Evolutionary conservation across 2,888 invertebrate genomes (phyloP), one percentile per base, ranked within the genome.

Genomic region (Argyresthia goedartella): DNA sequence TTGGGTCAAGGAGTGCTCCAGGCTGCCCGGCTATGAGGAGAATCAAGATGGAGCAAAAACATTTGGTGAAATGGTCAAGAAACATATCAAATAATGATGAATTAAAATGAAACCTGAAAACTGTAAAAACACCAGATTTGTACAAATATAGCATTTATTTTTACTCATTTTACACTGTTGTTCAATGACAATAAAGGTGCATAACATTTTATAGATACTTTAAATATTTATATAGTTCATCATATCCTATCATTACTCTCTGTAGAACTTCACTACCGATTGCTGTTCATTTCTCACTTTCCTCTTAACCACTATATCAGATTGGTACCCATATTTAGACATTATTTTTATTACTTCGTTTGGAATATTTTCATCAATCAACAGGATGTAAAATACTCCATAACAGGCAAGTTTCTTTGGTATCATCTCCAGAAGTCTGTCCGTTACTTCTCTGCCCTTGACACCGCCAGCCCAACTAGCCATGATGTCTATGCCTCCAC

Each of bases 321-420:
- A 90, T 52, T 71, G 68, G 67, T 93, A 93, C 41, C 90, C 89
- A 50, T 88, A 66, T 25, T 67, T 60, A 49, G 69, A 59, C 81
- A 96, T 89, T 47, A 89, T 78, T 46, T 81, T 63, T 52, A 90
- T 81, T 51, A 97, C 91, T 68, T 92, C 91, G 42, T 89, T 73
- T 41, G 94, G 93, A 73, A 94, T 90, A 87, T 99, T 99, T 72
- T 97, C 96, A 78, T 94, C 92, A 56, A 98, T 90, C 33, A 95
- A 88, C 49, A 99, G 87, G 59, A 99, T 85, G 76, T 98, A 99
- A 76, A 97, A 94, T 2, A 93, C 85, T 13, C 98, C 98, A 50
- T 81, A 69, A 0, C 81, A 65, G n/a, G 94, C 90, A 54, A 99
- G 81, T 55, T 95, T 88, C 58, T 88, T 73, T 59, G 92, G 89